Evolutionary conservation across 2,888 invertebrate species (phyloP).

Genomic region (Caenorhabditis sp.): DNA sequence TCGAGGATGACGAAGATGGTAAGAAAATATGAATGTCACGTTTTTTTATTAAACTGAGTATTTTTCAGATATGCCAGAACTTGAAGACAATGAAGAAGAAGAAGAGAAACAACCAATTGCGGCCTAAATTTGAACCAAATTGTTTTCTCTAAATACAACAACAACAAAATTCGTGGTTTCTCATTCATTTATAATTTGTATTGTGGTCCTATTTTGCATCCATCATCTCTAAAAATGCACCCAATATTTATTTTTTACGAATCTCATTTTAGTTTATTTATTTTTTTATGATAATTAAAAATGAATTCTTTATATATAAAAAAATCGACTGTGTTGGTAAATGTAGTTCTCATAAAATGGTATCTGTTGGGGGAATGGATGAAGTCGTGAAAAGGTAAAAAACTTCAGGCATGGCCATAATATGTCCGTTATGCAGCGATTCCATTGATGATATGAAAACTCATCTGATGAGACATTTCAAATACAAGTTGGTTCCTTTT

Average conservation of each 20-base stretch:
- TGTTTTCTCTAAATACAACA: no score
- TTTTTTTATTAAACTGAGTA: not conserved
- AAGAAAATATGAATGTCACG: not conserved
- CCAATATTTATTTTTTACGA: not conserved
- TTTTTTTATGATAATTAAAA: not conserved
- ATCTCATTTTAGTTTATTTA: not conserved
- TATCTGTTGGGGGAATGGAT: no score
- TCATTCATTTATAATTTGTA: no score
- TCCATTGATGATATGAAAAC: slow-evolving; percentile 1
- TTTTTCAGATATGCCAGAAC: slow-evolving; percentile 51
- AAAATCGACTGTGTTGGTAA: no score
- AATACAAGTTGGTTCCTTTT: slow-evolving; percentile 16
- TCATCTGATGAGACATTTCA: slow-evolving; percentile 26
- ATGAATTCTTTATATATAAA: no score
- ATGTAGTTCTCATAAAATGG: no score
- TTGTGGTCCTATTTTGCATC: no score
- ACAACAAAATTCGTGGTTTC: no score
- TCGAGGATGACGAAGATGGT: slow-evolving; percentile 47
- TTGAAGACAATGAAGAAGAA: slow-evolving; percentile 54
- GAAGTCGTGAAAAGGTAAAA: not conserved
- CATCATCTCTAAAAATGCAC: no score
- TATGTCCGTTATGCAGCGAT: slow-evolving; percentile 21
- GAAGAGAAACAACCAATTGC: slow-evolving; percentile 21
- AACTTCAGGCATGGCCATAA: not conserved
- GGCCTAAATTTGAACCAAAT: slow-evolving; percentile 1